Evolutionary conservation across 2,113 vertebrate species (phyloP).

Genomic region (Chaetodon auriga): DNA sequence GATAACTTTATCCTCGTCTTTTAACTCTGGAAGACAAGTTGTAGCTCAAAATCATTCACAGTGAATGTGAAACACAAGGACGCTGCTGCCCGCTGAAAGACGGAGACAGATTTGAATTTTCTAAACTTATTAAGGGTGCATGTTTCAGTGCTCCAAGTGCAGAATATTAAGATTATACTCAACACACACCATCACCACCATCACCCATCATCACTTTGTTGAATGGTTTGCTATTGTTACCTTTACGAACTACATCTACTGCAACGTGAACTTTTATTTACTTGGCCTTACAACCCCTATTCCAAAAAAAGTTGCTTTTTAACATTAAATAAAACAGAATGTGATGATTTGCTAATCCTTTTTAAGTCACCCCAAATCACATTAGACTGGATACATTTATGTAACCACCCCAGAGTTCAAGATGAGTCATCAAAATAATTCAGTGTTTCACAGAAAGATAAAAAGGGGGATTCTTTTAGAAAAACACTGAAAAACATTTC

Average conservation of each 20-base stretch:
- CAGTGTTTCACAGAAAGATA: background rate
- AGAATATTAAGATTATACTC: background rate
- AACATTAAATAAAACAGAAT: too few relatives aligned
- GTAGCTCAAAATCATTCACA: conserved; percentile 5
- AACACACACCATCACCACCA: too few relatives aligned
- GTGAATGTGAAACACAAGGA: conserved; percentile 13
- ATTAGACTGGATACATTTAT: background rate
- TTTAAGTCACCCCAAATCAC: background rate
- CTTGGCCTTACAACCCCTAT: background rate
- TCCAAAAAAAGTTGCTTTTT: too few relatives aligned
- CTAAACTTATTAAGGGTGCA: background rate
- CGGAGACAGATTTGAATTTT: background rate
- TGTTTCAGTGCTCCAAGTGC: background rate
- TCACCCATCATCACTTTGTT: background rate
- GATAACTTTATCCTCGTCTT: conserved; percentile 7
- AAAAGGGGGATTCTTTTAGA: background rate
- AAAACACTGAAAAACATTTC: too few relatives aligned
- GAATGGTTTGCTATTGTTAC: background rate
- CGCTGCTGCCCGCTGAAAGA: background rate
- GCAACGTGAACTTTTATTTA: background rate
- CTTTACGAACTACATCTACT: background rate
- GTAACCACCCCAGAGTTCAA: background rate
- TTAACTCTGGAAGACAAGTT: conserved; percentile 27
- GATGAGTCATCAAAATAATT: background rate
- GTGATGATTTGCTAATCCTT: too few relatives aligned